Percentiles rank a stretch among this genome's conserved stretches.
Evolutionary conservation across 2,888 invertebrate genomes (phyloP).

Genomic region (Callyntrura sp.): DNA sequence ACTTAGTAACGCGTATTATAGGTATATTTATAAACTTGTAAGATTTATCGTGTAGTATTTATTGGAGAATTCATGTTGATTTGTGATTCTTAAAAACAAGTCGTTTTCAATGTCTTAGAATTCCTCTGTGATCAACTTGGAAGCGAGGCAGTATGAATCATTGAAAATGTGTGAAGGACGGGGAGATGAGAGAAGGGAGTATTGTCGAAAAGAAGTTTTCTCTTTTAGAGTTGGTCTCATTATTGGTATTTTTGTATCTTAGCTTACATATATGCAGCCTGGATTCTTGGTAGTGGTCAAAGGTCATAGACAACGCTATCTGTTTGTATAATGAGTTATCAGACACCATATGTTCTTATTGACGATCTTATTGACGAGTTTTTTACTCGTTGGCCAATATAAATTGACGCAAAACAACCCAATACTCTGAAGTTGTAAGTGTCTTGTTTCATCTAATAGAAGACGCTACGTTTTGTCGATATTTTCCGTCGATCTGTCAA

Average conservation of each 20-base stretch:
- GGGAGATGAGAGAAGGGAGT: background rate
- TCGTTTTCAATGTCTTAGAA: background rate
- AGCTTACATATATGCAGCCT: background rate
- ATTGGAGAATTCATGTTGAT: too few species aligned
- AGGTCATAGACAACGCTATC: constrained; percentile 3
- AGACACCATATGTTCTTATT: background rate
- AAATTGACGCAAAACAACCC: too few species aligned
- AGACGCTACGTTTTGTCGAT: too few species aligned
- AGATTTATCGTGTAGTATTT: background rate
- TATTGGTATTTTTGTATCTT: background rate
- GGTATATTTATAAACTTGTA: too few species aligned
- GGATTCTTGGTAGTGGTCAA: background rate
- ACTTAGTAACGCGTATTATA: background rate
- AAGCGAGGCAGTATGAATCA: background rate
- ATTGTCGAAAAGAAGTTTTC: background rate
- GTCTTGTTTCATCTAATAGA: too few species aligned
- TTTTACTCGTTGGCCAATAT: too few species aligned
- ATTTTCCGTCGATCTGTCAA: too few species aligned
- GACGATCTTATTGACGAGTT: background rate
- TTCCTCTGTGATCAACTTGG: background rate
- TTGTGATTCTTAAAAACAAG: background rate
- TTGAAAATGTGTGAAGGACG: background rate
- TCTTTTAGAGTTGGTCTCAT: background rate
- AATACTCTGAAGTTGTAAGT: too few species aligned
- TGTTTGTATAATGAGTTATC: background rate